phyloP scores from a whole-genome alignment of 2,113 vertebrate species.

The Raja brachyura region DNA sequence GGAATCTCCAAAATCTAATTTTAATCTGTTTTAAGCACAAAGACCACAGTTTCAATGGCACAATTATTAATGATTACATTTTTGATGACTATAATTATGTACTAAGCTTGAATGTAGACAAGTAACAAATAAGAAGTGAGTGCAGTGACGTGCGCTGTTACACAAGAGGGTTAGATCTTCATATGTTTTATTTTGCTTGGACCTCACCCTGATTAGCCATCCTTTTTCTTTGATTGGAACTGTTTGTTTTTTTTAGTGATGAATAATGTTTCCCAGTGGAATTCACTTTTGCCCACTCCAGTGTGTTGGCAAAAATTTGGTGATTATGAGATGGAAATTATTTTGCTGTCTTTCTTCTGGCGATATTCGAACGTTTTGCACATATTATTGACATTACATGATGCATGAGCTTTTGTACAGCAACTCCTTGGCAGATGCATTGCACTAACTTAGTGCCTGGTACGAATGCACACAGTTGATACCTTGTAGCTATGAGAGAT shows the following conservation, averaged over 20 bases:
- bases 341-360: not conserved
- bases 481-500: not conserved
- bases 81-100: too few species aligned
- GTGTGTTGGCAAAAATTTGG: not conserved
- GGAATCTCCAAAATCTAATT: too few species aligned
- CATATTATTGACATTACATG: not conserved
- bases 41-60: too few species aligned
- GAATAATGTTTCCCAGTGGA: not conserved
- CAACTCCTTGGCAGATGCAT: not conserved
- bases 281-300: not conserved
- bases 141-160: not conserved
- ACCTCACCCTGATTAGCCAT: not conserved
- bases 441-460: not conserved
- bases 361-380: not conserved
- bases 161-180: not conserved
- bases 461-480: not conserved
- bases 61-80: too few species aligned
- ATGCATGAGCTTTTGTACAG: not conserved
- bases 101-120: too few species aligned
- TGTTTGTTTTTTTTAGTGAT: not conserved
- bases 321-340: not conserved
- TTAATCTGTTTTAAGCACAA: too few species aligned
- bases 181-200: not conserved
- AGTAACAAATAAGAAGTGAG: too few species aligned
- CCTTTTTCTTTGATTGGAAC: not conserved